A percentile compares a stretch with the other conserved stretches of the same genome.
Conservation (phyloP, 2,797 vertebrate species). For the Chiroxiphia lanceolata region DNA sequence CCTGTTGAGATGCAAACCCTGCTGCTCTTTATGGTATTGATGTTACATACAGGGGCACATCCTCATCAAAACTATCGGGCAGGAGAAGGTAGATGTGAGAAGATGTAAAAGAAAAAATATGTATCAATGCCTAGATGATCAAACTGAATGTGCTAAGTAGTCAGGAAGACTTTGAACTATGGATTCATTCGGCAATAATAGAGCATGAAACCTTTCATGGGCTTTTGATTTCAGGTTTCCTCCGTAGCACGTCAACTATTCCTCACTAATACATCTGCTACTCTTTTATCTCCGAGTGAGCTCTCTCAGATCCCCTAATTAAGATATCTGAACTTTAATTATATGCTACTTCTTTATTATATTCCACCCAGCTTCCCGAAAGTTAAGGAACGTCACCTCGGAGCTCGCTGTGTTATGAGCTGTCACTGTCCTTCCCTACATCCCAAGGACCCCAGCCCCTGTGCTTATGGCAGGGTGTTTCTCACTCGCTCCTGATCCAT, state of each 20-base stretch:
- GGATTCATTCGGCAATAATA: conserved; percentile 68
- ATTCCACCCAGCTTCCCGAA: conserved; percentile 50
- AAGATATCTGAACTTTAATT: conserved; percentile 80
- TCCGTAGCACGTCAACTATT: conserved; percentile 73
- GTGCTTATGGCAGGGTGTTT: accelerated
- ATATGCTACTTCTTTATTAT: conserved; percentile 71
- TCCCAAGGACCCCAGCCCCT: not conserved
- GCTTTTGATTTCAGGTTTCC: conserved; percentile 80
- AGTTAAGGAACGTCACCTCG: conserved; percentile 1
- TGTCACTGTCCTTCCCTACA: accelerated
- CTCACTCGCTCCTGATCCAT: accelerated
- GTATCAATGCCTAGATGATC: conserved; percentile 74
- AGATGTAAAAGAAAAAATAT: conserved; percentile 47
- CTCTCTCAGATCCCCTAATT: conserved; percentile 79
- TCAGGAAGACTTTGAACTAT: conserved; percentile 79
- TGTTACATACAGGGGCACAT: not conserved
- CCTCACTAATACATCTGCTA: conserved; percentile 76
- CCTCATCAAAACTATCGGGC: conserved; percentile 28
- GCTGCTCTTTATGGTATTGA: not conserved
- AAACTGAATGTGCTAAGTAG: conserved; percentile 78
- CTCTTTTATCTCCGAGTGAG: conserved; percentile 79
- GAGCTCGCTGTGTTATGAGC: accelerated
- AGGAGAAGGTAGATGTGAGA: conserved; percentile 45
- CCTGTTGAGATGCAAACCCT: conserved; percentile 34
- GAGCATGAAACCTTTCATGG: conserved; percentile 70